These are phyloP conservation scores for Sus cebifrons DNA, from an alignment of 2,797 vertebrate species.

Conservation along the genomic window DNA sequence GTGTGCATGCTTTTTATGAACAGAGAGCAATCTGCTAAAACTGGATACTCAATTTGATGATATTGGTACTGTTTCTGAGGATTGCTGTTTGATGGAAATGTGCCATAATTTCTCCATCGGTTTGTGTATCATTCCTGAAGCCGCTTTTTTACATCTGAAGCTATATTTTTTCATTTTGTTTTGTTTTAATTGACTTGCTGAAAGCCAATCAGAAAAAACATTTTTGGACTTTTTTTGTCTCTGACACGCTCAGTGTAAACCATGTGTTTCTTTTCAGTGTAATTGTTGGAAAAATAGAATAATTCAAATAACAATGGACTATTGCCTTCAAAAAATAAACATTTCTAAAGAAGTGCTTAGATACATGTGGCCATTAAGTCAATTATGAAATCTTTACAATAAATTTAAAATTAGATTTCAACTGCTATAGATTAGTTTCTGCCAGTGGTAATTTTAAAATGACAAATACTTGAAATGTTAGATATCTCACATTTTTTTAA, in stretches of 20 bases:
- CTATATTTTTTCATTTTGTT: conserved; percentile 86
- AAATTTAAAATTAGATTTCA: conserved; percentile 83
- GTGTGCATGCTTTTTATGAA: conserved; percentile 98
- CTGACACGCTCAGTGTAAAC: conserved; percentile 88
- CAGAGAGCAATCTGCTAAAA: conserved; percentile 92
- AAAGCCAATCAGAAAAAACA: conserved; percentile 94
- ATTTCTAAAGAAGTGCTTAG: conserved; percentile 75
- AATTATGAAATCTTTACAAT: conserved; percentile 70
- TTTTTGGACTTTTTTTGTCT: conserved; percentile 87
- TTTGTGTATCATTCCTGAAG: conserved; percentile 94
- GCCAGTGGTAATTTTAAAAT: conserved; percentile 71
- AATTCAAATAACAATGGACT: conserved; percentile 85
- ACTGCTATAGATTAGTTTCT: conserved; percentile 79
- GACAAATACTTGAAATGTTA: conserved; percentile 83
- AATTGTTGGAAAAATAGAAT: conserved; percentile 86
- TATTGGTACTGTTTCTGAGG: conserved; percentile 92
- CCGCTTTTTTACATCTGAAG: conserved; percentile 91
- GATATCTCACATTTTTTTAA: conserved; percentile 71
- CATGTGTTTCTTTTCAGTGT: conserved; percentile 89
- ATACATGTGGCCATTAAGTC: conserved; percentile 75
- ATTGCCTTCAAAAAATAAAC: conserved; percentile 85
- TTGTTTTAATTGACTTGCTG: conserved; percentile 94
- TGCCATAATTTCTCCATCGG: conserved; percentile 94
- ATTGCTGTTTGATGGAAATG: conserved; percentile 93
- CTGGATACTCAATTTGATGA: conserved; percentile 91